Percentiles rank a stretch among this genome's conserved stretches.
These are phyloP conservation scores for Pandemis heparana DNA, from an alignment of 2,888 invertebrate species.

Conservation along the genomic window DNA sequence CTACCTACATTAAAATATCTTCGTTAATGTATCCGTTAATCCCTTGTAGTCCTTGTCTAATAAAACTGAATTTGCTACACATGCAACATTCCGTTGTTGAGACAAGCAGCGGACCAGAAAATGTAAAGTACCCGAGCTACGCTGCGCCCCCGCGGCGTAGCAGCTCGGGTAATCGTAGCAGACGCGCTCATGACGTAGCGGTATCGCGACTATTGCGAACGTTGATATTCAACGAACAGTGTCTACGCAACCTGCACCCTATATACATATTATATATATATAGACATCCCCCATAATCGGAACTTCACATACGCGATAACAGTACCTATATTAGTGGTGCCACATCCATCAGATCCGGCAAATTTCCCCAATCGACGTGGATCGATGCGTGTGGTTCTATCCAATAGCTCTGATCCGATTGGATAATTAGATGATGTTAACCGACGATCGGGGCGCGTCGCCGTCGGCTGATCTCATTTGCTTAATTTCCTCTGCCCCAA, in stretches of 20 bases:
- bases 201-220: neutral
- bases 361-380: neutral
- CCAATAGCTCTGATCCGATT: constrained; percentile 4
- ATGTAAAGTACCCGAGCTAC: neutral
- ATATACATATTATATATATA: too few relatives aligned
- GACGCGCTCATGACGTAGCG: constrained; percentile 2
- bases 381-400: neutral
- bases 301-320: neutral
- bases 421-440: constrained; percentile 3
- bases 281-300: neutral
- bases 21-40: neutral
- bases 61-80: neutral
- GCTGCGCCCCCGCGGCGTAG: neutral
- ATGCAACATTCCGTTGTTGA: neutral
- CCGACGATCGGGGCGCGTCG: neutral
- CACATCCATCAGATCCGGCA: neutral
- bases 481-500: neutral
- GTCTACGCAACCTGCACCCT: neutral
- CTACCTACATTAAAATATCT: neutral
- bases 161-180: neutral
- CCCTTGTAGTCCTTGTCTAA: neutral
- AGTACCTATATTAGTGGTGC: neutral
- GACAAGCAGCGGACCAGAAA: neutral
- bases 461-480: neutral
- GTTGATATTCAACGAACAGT: neutral